phyloP scores from a whole-genome alignment of 2,888 invertebrate species.

The Idaea biselata region DNA sequence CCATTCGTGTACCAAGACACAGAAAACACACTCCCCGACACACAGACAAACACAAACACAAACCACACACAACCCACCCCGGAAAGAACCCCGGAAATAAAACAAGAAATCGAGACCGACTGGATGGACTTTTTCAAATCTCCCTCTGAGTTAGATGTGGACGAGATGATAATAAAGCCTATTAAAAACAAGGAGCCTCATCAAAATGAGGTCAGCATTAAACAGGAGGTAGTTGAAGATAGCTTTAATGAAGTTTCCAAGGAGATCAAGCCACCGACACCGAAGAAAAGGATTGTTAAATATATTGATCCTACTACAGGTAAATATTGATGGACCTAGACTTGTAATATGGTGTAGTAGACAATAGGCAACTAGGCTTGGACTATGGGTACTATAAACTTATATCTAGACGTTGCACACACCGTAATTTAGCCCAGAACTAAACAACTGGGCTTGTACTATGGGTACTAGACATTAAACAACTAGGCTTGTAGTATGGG shows the following conservation, averaged over 20 bases:
- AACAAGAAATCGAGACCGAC: conserved; percentile 20
- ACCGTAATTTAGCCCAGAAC: too few relatives aligned
- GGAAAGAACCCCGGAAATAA: neutral
- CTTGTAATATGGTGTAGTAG: too few relatives aligned
- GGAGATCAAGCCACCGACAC: conserved; percentile 40
- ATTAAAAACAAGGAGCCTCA: conserved; percentile 27
- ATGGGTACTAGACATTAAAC: too few relatives aligned
- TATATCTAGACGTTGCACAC: too few relatives aligned
- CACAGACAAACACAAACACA: conserved; percentile 13
- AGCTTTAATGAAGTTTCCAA: conserved; percentile 42
- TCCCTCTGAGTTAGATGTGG: conserved; percentile 60
- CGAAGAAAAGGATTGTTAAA: conserved; percentile 66
- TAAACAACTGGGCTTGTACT: too few relatives aligned
- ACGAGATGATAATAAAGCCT: conserved; percentile 69
- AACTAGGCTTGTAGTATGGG: too few relatives aligned
- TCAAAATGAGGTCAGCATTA: neutral
- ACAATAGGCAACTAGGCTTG: too few relatives aligned
- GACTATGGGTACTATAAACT: too few relatives aligned
- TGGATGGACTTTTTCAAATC: conserved; percentile 73
- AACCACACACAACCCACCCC: neutral
- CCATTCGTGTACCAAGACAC: conserved; percentile 55
- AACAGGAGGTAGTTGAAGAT: conserved; percentile 14
- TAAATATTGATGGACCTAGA: neutral
- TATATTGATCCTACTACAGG: conserved; percentile 64
- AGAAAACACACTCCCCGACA: conserved; percentile 25